Conservation (phyloP, 1,140 invertebrate species). For the Andricus grossulariae region DNA sequence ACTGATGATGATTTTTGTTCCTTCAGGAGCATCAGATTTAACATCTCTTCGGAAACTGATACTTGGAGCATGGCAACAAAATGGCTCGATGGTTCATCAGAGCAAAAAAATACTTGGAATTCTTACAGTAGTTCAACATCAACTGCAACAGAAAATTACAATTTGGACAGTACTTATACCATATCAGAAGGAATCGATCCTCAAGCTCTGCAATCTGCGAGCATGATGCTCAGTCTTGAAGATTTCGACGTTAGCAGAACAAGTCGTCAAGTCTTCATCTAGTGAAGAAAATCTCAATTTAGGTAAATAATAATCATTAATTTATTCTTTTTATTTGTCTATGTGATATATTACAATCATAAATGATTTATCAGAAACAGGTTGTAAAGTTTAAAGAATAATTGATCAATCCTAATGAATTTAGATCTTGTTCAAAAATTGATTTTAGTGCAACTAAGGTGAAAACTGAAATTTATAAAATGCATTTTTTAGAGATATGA, state of each 20-base stretch:
- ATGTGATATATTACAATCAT: too few relatives aligned
- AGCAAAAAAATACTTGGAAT: constrained; percentile 71
- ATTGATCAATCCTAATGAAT: too few relatives aligned
- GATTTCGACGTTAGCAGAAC: constrained; percentile 73
- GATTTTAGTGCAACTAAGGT: too few relatives aligned
- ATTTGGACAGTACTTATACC: constrained; percentile 65
- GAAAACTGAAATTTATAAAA: too few relatives aligned
- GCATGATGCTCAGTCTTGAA: constrained; percentile 70
- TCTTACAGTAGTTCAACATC: constrained; percentile 73
- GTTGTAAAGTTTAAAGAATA: too few relatives aligned
- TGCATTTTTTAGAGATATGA: too few relatives aligned
- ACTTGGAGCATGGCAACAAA: constrained; percentile 67
- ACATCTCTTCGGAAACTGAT: constrained; percentile 65
- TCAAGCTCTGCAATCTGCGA: constrained; percentile 67
- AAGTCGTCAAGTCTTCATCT: constrained; percentile 73
- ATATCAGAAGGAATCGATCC: constrained; percentile 63
- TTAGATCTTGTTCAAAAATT: too few relatives aligned
- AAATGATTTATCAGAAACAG: too few relatives aligned
- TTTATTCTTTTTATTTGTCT: constrained; percentile 1
- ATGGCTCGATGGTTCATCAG: constrained; percentile 70
- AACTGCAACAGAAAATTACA: constrained; percentile 73
- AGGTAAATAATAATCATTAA: background rate
- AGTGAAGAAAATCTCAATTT: constrained; percentile 41
- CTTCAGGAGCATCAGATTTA: constrained; percentile 65
- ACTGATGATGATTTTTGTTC: background rate